These are phyloP conservation scores for Coleophora flavipennella DNA, from an alignment of 2,888 invertebrate species.

Conservation along the genomic window DNA sequence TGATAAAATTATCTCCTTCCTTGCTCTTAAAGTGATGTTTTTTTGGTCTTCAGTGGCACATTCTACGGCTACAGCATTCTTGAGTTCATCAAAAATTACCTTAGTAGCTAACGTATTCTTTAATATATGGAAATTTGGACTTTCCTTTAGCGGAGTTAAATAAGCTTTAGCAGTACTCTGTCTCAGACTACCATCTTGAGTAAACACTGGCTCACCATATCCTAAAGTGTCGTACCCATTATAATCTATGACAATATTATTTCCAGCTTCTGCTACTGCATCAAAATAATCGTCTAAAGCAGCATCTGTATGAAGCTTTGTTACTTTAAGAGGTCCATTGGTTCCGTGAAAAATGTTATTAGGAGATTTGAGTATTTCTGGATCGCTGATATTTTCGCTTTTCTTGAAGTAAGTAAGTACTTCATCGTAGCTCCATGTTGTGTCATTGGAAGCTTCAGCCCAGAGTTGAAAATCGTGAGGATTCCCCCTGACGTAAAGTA, in stretches of 20 bases:
- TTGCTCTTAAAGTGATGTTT: too few species aligned
- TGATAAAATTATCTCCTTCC: too few species aligned
- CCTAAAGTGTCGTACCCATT: not conserved
- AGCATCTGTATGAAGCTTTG: not conserved
- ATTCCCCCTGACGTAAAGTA: not conserved
- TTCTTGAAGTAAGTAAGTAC: not conserved
- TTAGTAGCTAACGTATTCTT: not conserved
- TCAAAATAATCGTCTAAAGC: not conserved
- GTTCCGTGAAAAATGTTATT: not conserved
- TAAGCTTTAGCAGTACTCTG: not conserved
- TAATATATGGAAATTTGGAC: not conserved
- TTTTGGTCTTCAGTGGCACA: not conserved
- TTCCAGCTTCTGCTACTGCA: not conserved
- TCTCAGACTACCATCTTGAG: not conserved
- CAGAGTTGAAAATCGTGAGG: not conserved
- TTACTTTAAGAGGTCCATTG: not conserved
- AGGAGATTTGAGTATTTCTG: not conserved
- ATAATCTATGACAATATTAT: not conserved
- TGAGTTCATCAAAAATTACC: not conserved
- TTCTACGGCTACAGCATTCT: slow-evolving; percentile 4
- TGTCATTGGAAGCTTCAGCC: not conserved
- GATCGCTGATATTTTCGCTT: not conserved
- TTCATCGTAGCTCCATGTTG: not conserved
- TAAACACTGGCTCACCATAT: not conserved
- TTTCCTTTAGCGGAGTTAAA: not conserved